These are phyloP conservation scores for Apostichopus californicus DNA, from an alignment of 35 echinoderm and acorn worm species.

Conservation along the genomic window DNA sequence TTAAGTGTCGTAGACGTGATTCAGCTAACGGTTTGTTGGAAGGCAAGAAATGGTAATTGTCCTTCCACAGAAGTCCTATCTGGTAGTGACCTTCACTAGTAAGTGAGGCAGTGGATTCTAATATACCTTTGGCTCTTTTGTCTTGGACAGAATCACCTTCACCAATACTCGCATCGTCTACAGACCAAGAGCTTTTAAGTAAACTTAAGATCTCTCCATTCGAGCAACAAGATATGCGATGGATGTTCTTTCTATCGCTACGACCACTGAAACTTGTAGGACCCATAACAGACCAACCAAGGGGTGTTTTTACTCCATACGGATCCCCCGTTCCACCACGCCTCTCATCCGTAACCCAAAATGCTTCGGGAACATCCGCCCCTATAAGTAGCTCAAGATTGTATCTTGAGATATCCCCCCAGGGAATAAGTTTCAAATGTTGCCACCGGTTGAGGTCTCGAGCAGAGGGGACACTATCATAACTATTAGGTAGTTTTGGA, in stretches of 20 bases:
- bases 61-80: not conserved
- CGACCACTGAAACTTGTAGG: not conserved
- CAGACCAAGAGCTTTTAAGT: slow-evolving; percentile 8
- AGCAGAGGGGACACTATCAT: slow-evolving; percentile 29
- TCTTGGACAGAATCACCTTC: slow-evolving; percentile 48
- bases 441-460: slow-evolving; percentile 1
- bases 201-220: not conserved
- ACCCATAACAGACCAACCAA: slow-evolving; percentile 61
- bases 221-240: not conserved
- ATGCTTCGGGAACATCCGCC: slow-evolving; percentile 44
- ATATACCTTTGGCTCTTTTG: slow-evolving; percentile 6
- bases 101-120: not conserved
- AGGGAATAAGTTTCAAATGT: not conserved
- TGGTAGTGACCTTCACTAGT: too few species aligned
- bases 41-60: not conserved
- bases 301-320: slow-evolving; percentile 25
- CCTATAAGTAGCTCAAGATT: slow-evolving; percentile 12
- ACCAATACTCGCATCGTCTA: slow-evolving; percentile 13
- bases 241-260: not conserved
- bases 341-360: slow-evolving; percentile 33
- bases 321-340: slow-evolving; percentile 48
- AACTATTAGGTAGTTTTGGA: slow-evolving; percentile 20
- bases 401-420: not conserved
- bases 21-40: not conserved
- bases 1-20: not conserved